Evolutionary conservation across 2,797 vertebrate species (phyloP).

Genomic region (Buceros bicornis): DNA sequence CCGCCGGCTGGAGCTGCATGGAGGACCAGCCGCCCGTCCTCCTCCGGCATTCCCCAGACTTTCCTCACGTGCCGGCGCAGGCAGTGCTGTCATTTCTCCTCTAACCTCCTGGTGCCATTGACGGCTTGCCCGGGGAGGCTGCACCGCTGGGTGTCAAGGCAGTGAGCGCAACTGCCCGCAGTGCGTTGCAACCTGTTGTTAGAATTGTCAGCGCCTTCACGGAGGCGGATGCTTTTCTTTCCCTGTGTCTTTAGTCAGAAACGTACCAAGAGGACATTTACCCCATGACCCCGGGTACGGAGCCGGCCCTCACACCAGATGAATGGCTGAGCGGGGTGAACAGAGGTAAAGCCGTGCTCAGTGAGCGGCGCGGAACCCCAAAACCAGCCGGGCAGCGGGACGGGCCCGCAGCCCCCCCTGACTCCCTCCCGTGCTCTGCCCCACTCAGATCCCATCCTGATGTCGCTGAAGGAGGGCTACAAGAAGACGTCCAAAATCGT

Average conservation of each 20-base stretch:
- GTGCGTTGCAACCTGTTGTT: accelerated
- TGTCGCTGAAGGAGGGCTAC: slow-evolving; percentile 96
- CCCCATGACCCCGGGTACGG: slow-evolving; percentile 94
- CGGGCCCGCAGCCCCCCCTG: accelerated
- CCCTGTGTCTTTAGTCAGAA: slow-evolving; percentile 87
- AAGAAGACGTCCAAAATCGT: slow-evolving; percentile 88
- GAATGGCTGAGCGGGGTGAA: slow-evolving; percentile 96
- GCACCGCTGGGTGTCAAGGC: not conserved
- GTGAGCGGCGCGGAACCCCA: accelerated
- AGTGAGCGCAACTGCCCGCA: not conserved
- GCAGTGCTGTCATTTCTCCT: not conserved
- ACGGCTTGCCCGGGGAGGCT: not conserved
- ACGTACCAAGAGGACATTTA: slow-evolving; percentile 99
- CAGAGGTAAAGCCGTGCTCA: slow-evolving; percentile 83
- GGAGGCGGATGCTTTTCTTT: not conserved
- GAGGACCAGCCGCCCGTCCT: not conserved
- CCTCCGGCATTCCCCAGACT: not conserved
- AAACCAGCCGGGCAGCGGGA: accelerated
- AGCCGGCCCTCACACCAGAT: slow-evolving; percentile 90
- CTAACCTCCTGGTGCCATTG: too few relatives aligned
- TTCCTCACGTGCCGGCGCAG: accelerated
- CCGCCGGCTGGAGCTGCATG: accelerated
- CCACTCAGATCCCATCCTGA: slow-evolving; percentile 92
- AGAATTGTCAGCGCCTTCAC: not conserved
- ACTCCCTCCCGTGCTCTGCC: accelerated